Percentiles rank a stretch among this genome's conserved stretches.
These are phyloP conservation scores for Dipus sagitta DNA, from an alignment of 2,797 vertebrate species.

Conservation along the genomic window DNA sequence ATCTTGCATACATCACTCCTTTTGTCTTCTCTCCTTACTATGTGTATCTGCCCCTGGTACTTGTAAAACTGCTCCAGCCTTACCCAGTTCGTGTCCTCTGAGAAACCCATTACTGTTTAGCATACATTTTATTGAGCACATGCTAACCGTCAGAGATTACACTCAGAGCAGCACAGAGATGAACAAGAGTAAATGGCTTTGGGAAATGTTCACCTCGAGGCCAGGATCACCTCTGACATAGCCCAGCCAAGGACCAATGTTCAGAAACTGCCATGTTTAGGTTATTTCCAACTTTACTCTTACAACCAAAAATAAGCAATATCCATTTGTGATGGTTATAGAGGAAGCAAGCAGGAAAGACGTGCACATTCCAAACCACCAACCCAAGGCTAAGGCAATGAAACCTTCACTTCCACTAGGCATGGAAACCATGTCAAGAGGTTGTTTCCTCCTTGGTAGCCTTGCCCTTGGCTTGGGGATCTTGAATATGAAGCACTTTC, in stretches of 20 bases:
- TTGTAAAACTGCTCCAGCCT: background rate
- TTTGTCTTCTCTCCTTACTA: background rate
- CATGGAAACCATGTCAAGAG: background rate
- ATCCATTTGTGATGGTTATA: constrained; percentile 15
- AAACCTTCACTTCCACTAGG: background rate
- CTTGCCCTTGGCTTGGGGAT: background rate
- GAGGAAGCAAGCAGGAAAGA: constrained; percentile 21
- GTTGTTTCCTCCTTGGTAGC: background rate
- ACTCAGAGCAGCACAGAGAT: background rate
- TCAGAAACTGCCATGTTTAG: constrained; percentile 20
- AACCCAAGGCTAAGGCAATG: background rate
- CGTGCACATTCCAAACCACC: background rate
- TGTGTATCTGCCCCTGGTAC: background rate
- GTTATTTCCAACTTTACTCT: constrained; percentile 35
- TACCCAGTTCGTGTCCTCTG: background rate
- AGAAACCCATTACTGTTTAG: background rate
- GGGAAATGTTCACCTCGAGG: background rate
- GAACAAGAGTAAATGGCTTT: background rate
- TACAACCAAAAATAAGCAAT: background rate
- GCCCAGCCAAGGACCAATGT: background rate
- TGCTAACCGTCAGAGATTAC: background rate
- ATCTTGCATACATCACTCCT: background rate
- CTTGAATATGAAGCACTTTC: background rate
- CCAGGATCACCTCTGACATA: background rate
- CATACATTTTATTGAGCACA: background rate